Evolutionary conservation across 1,140 invertebrate species (phyloP).

Genomic region (Hyphantria cunea): DNA sequence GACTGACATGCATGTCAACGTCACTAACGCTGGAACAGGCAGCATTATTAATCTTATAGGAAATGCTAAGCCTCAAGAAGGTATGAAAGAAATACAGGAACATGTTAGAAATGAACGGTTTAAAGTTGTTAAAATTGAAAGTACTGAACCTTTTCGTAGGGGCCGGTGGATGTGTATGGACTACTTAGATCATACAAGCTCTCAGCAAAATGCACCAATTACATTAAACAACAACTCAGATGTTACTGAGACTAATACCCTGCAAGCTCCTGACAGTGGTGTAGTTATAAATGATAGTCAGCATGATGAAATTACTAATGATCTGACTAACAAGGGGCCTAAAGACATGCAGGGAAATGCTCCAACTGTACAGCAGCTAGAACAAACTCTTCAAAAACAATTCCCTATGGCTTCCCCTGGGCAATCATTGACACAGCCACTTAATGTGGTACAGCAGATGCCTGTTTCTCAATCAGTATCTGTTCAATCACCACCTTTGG

Average conservation of each 20-base stretch:
- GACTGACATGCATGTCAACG: slow-evolving; percentile 84
- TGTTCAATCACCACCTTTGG: slow-evolving; percentile 79
- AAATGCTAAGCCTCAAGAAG: slow-evolving; percentile 84
- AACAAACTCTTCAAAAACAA: slow-evolving; percentile 74
- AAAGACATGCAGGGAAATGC: slow-evolving; percentile 74
- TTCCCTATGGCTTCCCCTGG: slow-evolving; percentile 80
- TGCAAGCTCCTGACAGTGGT: slow-evolving; percentile 77
- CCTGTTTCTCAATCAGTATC: slow-evolving; percentile 74
- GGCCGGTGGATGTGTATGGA: slow-evolving; percentile 98
- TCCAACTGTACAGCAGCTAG: slow-evolving; percentile 69
- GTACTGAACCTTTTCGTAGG: slow-evolving; percentile 95
- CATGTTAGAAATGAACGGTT: slow-evolving; percentile 92
- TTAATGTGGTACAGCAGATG: slow-evolving; percentile 76
- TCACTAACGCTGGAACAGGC: slow-evolving; percentile 84
- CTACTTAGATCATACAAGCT: slow-evolving; percentile 93
- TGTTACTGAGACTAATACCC: slow-evolving; percentile 60
- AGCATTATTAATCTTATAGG: slow-evolving; percentile 85
- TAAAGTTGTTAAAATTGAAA: slow-evolving; percentile 98
- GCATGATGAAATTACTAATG: slow-evolving; percentile 76
- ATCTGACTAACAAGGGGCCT: slow-evolving; percentile 69
- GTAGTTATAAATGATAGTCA: slow-evolving; percentile 78
- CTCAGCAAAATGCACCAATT: slow-evolving; percentile 80
- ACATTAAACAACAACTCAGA: slow-evolving; percentile 78
- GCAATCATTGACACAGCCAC: slow-evolving; percentile 77
- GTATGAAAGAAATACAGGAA: slow-evolving; percentile 87